A percentile compares a stretch with the other conserved stretches of the same genome.
Conservation (phyloP, 2,113 vertebrate species). For the Aleadryas rufinucha region DNA sequence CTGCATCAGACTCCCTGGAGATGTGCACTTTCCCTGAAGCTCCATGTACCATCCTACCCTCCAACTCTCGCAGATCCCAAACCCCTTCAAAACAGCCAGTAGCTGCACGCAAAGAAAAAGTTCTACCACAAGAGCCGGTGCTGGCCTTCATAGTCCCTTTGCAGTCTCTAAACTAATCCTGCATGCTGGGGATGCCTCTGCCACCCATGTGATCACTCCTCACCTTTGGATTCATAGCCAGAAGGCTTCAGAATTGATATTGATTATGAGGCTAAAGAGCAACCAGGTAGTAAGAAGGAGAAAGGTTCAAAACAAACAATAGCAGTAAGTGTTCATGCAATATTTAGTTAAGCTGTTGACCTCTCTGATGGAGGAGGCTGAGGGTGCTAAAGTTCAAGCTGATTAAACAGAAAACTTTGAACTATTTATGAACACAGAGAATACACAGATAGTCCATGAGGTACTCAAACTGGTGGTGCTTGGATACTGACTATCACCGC, state of each 20-base stretch:
- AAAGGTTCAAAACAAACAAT: background rate
- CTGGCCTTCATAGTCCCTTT: no score
- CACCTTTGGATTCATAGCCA: background rate
- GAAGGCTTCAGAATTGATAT: background rate
- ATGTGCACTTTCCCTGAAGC: no score
- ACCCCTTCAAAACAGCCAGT: no score
- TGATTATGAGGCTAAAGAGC: background rate
- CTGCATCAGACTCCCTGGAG: no score
- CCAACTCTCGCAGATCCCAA: no score
- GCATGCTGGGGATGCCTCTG: background rate
- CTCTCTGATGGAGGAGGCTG: background rate
- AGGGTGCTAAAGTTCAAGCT: background rate
- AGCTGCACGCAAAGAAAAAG: no score
- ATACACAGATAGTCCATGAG: background rate
- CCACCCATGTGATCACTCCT: background rate
- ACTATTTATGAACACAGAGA: background rate
- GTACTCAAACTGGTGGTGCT: background rate
- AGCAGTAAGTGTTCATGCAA: background rate
- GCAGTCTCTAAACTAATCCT: no score
- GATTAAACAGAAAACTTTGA: background rate
- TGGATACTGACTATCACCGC: background rate
- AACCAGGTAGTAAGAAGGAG: background rate
- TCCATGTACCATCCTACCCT: no score
- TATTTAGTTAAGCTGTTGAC: background rate
- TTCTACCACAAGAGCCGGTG: no score